Conservation (phyloP, 37 sponge, comb jelly and placozoan genomes). For the Ephydatia muelleri region DNA sequence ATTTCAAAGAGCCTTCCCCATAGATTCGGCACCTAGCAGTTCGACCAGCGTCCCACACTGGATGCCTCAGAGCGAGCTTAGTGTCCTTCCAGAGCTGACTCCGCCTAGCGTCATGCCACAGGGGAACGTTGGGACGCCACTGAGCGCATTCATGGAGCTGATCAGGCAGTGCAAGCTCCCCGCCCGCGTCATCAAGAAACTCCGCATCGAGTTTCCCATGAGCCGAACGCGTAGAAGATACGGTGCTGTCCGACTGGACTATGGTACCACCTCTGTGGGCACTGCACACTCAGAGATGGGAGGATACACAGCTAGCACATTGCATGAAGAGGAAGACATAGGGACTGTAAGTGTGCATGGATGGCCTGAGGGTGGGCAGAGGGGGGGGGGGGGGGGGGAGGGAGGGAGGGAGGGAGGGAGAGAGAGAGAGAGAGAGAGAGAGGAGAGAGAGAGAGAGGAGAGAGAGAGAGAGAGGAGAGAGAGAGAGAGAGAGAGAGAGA, state of each 20-base stretch:
- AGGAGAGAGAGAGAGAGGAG: too few species aligned
- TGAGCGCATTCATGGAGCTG: conserved; percentile 57
- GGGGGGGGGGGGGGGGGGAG: background rate
- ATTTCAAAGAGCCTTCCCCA: background rate
- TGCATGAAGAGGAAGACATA: too few species aligned
- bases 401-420: too few species aligned
- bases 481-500: too few species aligned
- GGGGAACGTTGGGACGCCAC: conserved; percentile 92
- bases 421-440: too few species aligned
- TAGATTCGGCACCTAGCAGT: background rate
- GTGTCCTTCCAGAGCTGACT: conserved; percentile 69
- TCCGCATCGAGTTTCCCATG: conserved; percentile 80
- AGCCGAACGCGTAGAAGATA: conserved; percentile 57
- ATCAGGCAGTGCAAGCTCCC: conserved; percentile 80
- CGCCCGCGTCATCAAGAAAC: conserved; percentile 77
- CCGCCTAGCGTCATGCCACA: conserved; percentile 87
- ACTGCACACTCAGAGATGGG: background rate
- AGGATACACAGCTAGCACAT: background rate
- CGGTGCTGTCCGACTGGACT: conserved; percentile 77
- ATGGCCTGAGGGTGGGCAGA: too few species aligned
- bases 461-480: too few species aligned
- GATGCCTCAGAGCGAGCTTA: conserved; percentile 38
- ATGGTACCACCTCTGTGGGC: conserved; percentile 38
- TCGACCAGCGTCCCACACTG: too few species aligned
- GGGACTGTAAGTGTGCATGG: too few species aligned